Conservation (phyloP, 2,797 vertebrate genomes). For the Alexandromys oeconomus region DNA sequence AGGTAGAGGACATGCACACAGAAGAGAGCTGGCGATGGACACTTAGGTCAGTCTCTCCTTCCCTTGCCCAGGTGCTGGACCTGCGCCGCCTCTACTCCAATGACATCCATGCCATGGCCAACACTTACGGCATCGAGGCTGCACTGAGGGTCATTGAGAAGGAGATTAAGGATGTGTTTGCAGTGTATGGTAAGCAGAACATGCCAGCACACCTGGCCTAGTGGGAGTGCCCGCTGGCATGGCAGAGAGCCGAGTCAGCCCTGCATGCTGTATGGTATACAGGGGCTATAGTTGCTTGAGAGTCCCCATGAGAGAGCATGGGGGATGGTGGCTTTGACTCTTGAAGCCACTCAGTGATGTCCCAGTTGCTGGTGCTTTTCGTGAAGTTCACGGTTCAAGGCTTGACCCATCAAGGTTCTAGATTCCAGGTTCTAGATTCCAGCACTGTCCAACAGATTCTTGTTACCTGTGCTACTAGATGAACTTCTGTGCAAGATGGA, state of each 20-base stretch:
- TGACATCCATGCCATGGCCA: conserved; percentile 96
- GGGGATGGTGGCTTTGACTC: not conserved
- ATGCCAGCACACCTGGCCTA: accelerated
- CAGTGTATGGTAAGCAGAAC: conserved; percentile 94
- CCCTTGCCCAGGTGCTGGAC: conserved; percentile 91
- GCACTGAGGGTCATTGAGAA: conserved; percentile 96
- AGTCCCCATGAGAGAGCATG: not conserved
- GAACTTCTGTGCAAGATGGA: no score
- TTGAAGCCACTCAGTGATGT: not conserved
- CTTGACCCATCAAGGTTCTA: not conserved
- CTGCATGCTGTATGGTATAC: not conserved
- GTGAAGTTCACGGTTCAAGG: not conserved
- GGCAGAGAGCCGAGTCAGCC: not conserved
- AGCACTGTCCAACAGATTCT: not conserved
- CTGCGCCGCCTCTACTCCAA: conserved; percentile 95
- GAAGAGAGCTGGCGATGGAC: not conserved
- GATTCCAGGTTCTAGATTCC: not conserved
- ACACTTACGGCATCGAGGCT: conserved; percentile 96
- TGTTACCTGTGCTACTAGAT: not conserved
- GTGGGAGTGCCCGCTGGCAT: not conserved
- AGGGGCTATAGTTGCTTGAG: not conserved
- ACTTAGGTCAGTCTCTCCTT: not conserved
- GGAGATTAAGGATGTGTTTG: conserved; percentile 99
- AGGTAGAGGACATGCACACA: accelerated
- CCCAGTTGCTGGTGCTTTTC: not conserved